Conservation (phyloP, 1,140 invertebrate species). For the Aphaenogaster ashmeadi region DNA sequence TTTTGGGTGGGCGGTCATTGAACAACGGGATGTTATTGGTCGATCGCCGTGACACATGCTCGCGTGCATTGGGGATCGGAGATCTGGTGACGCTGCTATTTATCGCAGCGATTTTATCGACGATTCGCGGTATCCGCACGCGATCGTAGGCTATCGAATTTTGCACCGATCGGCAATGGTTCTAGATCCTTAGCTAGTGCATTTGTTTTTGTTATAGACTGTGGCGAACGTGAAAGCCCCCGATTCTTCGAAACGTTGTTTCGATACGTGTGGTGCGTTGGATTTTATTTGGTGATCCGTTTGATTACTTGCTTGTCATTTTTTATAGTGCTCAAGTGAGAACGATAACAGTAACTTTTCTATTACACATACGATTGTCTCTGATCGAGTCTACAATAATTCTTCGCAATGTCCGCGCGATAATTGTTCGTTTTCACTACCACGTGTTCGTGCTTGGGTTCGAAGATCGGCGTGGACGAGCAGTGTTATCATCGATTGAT, state of each 20-base stretch:
- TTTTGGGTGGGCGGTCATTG: slow-evolving; percentile 58
- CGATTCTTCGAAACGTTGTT: not conserved
- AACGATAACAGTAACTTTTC: not conserved
- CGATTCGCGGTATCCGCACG: slow-evolving; percentile 29
- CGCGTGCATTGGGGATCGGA: slow-evolving; percentile 34
- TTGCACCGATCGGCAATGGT: slow-evolving; percentile 3
- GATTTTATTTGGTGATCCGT: slow-evolving; percentile 26
- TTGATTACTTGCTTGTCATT: not conserved
- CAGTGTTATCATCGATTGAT: slow-evolving; percentile 61
- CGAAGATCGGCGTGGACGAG: slow-evolving; percentile 46
- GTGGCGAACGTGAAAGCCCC: not conserved
- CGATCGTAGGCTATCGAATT: slow-evolving; percentile 25
- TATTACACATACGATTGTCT: not conserved
- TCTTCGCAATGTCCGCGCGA: slow-evolving; percentile 25
- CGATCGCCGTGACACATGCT: slow-evolving; percentile 71
- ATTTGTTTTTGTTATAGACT: not conserved
- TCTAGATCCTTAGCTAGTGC: slow-evolving; percentile 27
- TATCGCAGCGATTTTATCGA: slow-evolving; percentile 40
- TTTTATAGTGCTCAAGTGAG: slow-evolving; percentile 30
- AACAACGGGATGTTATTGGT: slow-evolving; percentile 64
- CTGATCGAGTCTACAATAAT: slow-evolving; percentile 19
- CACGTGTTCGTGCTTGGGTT: slow-evolving; percentile 46
- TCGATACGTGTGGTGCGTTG: slow-evolving; percentile 35
- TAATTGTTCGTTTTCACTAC: slow-evolving; percentile 40
- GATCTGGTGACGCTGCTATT: slow-evolving; percentile 44